Evolutionary conservation across 2,888 invertebrate species (phyloP).

Genomic region (Pseudococcus longispinus): DNA sequence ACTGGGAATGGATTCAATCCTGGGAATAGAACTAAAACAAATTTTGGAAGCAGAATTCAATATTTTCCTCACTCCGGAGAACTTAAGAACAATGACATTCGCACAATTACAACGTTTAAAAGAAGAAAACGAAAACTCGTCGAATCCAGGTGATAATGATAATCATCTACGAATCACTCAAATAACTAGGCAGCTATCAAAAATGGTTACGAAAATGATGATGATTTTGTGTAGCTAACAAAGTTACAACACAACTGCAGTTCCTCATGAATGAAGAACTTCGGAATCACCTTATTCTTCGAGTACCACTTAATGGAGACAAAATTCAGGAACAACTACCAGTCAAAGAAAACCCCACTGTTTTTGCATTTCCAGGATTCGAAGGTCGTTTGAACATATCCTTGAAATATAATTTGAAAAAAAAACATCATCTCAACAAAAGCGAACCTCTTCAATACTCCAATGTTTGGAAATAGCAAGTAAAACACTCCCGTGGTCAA

Average conservation of each 20-base stretch:
- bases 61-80: slow-evolving; percentile 82
- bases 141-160: not conserved
- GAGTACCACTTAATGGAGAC: not conserved
- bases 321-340: not conserved
- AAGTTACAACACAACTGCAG: not conserved
- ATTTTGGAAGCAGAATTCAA: slow-evolving; percentile 88
- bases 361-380: not conserved
- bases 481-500: no score
- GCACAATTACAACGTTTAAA: slow-evolving; percentile 67
- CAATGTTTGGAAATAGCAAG: no score
- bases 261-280: not conserved
- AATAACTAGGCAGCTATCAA: no score
- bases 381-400: not conserved
- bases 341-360: not conserved
- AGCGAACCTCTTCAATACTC: no score
- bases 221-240: not conserved
- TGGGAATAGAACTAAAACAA: slow-evolving; percentile 96
- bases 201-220: no score
- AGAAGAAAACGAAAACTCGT: not conserved
- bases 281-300: not conserved
- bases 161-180: not conserved
- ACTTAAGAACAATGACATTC: slow-evolving; percentile 82
- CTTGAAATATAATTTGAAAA: no score
- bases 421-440: no score
- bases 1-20: slow-evolving; percentile 95